Conservation (phyloP, 1,140 invertebrate genomes). For the Drosophila sproati region DNA sequence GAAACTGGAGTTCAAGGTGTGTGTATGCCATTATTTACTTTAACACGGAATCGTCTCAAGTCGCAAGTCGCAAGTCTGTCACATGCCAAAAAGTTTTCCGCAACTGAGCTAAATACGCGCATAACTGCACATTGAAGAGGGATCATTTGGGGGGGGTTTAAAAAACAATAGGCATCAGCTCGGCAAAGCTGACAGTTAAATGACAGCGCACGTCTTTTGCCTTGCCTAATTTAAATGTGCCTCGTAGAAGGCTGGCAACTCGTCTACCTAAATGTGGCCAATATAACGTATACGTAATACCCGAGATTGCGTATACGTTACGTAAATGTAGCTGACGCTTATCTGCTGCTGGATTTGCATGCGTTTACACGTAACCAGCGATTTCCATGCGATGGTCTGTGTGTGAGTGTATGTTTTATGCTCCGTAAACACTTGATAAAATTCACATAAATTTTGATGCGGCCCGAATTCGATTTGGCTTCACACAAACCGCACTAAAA, state of each 20-base stretch:
- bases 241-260: neutral
- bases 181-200: slow-evolving; percentile 60
- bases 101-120: slow-evolving; percentile 58
- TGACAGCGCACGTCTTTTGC: slow-evolving; percentile 49
- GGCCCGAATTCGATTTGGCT: slow-evolving; percentile 49
- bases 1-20: slow-evolving; percentile 39
- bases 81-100: slow-evolving; percentile 63
- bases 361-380: slow-evolving; percentile 39
- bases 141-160: neutral
- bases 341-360: slow-evolving; percentile 56
- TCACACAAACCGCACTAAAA: slow-evolving; percentile 45
- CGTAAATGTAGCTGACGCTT: slow-evolving; percentile 33
- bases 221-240: slow-evolving; percentile 37
- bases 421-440: slow-evolving; percentile 81
- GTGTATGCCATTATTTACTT: slow-evolving; percentile 50
- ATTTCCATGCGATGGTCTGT: slow-evolving; percentile 4
- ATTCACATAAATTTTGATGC: slow-evolving; percentile 77
- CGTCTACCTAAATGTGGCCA: slow-evolving; percentile 38
- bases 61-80: slow-evolving; percentile 38
- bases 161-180: slow-evolving; percentile 69
- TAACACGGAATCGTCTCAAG: slow-evolving; percentile 30
- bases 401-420: slow-evolving; percentile 56
- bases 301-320: slow-evolving; percentile 49
- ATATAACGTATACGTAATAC: slow-evolving; percentile 38
- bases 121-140: slow-evolving; percentile 36